phyloP scores from a whole-genome alignment of 2,888 invertebrate species.

The Dolichopus griseipennis region DNA sequence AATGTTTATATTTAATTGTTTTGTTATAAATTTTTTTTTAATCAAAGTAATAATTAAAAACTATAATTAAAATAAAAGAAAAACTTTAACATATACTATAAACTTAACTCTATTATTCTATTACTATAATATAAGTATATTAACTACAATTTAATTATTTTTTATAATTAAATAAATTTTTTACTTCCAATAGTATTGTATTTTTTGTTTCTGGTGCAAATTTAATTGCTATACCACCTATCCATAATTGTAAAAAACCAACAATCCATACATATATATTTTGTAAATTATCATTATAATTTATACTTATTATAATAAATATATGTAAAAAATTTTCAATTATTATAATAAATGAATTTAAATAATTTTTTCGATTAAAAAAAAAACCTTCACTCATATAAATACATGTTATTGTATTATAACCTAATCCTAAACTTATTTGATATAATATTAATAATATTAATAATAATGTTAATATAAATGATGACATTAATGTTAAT shows the following conservation, averaged over 20 bases:
- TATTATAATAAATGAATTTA: neutral
- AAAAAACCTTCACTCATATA: conserved; percentile 1
- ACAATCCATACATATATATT: neutral
- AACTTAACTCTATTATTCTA: too few species aligned
- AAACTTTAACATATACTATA: too few species aligned
- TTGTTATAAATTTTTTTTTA: too few species aligned
- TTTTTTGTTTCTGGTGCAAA: neutral
- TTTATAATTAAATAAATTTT: neutral
- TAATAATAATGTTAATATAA: neutral
- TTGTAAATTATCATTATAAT: neutral
- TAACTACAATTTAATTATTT: neutral
- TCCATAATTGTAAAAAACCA: neutral
- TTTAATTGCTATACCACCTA: neutral
- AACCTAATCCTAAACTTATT: neutral
- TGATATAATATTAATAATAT: neutral
- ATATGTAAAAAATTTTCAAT: neutral
- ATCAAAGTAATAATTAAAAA: too few species aligned
- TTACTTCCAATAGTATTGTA: neutral
- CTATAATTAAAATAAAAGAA: too few species aligned
- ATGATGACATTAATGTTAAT: neutral
- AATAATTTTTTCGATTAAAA: neutral
- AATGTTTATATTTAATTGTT: too few species aligned
- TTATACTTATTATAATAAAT: neutral
- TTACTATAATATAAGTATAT: too few species aligned
- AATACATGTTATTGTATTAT: neutral